phyloP scores from a whole-genome alignment of 2,888 invertebrate species.

The Campopleginae sp. region DNA sequence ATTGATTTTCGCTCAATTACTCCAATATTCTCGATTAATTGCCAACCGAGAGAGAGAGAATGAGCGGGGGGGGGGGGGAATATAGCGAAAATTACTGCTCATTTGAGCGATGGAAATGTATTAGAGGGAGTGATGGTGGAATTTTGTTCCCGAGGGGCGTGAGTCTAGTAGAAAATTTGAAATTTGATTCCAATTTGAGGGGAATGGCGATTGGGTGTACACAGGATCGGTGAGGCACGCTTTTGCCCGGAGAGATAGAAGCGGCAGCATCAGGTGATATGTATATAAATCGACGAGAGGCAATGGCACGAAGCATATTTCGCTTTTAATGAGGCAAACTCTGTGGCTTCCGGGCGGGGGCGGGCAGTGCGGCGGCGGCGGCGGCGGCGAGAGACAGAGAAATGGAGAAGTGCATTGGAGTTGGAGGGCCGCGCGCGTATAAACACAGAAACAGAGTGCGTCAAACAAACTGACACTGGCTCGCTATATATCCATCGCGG shows the following conservation, averaged over 20 bases:
- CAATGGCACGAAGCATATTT: conserved; percentile 52
- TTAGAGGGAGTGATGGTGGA: not conserved
- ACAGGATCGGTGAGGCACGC: not conserved
- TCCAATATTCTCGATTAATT: conserved; percentile 1
- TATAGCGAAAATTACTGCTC: conserved; percentile 1
- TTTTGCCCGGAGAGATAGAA: conserved; percentile 9
- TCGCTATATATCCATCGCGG: not conserved
- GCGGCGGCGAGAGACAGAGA: not conserved
- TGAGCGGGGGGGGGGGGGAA: not conserved
- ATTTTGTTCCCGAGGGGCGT: not conserved
- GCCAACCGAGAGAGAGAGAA: not conserved
- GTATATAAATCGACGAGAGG: conserved; percentile 35
- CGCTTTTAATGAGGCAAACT: conserved; percentile 66
- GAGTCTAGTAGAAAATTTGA: not conserved
- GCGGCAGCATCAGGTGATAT: conserved; percentile 16
- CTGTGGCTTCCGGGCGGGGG: conserved; percentile 48
- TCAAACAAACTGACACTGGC: conserved; percentile 38
- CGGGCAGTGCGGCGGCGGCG: too few species aligned
- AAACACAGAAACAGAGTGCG: not conserved
- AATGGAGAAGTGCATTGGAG: too few species aligned
- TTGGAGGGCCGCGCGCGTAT: not conserved
- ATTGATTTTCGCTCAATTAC: conserved; percentile 1
- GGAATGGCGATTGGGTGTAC: conserved; percentile 4
- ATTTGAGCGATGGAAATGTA: not conserved
- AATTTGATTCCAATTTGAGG: conserved; percentile 41